phyloP scores from a whole-genome alignment of 2,797 vertebrate genomes.

The Lithobates sylvaticus region DNA sequence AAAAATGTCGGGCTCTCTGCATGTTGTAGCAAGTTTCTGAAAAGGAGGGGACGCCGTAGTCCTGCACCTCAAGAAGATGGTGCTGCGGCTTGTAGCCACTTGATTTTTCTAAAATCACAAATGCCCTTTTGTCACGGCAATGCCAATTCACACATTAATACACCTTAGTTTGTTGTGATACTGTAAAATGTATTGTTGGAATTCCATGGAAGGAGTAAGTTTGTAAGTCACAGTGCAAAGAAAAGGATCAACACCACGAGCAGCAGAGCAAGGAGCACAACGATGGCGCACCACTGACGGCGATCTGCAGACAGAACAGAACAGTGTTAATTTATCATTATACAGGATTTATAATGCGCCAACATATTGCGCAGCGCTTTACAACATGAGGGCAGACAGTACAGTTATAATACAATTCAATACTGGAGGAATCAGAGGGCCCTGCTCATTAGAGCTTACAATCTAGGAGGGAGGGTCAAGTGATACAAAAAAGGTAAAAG shows the following conservation, averaged over 20 bases:
- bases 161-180: constrained; percentile 11
- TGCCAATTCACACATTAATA: constrained; percentile 45
- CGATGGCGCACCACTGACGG: constrained; percentile 96
- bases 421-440: too few species aligned
- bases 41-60: not conserved
- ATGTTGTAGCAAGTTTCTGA: not conserved
- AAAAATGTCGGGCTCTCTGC: not conserved
- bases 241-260: constrained; percentile 91
- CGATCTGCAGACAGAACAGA: constrained; percentile 82
- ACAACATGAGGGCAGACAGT: too few species aligned
- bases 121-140: constrained; percentile 35
- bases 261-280: constrained; percentile 87
- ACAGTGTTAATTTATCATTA: not conserved
- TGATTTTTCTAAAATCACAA: constrained; percentile 13
- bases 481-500: too few species aligned
- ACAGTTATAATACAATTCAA: too few species aligned
- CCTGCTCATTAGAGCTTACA: too few species aligned
- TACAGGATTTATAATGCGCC: too few species aligned
- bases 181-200: not conserved
- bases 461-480: too few species aligned
- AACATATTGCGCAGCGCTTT: too few species aligned
- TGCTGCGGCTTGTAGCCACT: constrained; percentile 7
- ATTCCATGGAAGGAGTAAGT: constrained; percentile 18
- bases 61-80: not conserved
- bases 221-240: constrained; percentile 84